Conservation (phyloP, 1,140 invertebrate genomes). For the Drosophila baimaii region DNA sequence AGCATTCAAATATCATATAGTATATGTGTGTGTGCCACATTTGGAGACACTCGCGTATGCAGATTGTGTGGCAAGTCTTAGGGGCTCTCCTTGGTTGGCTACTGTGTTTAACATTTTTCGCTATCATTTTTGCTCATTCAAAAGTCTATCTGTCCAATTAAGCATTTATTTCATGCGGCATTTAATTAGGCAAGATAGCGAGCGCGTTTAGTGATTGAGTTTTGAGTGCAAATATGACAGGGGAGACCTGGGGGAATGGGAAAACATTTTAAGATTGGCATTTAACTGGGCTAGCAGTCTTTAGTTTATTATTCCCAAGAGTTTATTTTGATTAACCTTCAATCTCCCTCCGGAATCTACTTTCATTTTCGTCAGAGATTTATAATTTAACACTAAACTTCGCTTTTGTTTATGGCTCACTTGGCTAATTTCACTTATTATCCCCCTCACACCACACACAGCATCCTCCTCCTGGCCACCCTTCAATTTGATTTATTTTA, state of each 20-base stretch:
- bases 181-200: slow-evolving; percentile 78
- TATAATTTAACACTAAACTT: slow-evolving; percentile 19
- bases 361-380: slow-evolving; percentile 23
- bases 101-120: slow-evolving; percentile 52
- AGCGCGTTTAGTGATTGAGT: slow-evolving; percentile 40
- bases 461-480: slow-evolving; percentile 9
- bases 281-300: not conserved
- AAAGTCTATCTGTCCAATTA: slow-evolving; percentile 81
- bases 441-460: too few species aligned
- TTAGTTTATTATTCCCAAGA: not conserved
- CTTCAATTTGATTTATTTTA: slow-evolving; percentile 67
- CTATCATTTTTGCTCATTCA: slow-evolving; percentile 63
- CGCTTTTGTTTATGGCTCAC: slow-evolving; percentile 56
- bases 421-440: slow-evolving; percentile 63
- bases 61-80: slow-evolving; percentile 62
- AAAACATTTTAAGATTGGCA: not conserved
- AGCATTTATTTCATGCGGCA: slow-evolving; percentile 71
- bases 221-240: slow-evolving; percentile 53
- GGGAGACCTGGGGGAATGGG: slow-evolving; percentile 18
- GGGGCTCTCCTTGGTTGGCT: slow-evolving; percentile 16
- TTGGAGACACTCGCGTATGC: slow-evolving; percentile 49
- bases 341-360: slow-evolving; percentile 8
- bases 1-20: slow-evolving; percentile 57
- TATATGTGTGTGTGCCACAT: slow-evolving; percentile 37
- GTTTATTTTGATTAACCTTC: not conserved